Base-by-base conservation (phyloP, 2,113 vertebrate species). In the Rhombomys opimus region DNA sequence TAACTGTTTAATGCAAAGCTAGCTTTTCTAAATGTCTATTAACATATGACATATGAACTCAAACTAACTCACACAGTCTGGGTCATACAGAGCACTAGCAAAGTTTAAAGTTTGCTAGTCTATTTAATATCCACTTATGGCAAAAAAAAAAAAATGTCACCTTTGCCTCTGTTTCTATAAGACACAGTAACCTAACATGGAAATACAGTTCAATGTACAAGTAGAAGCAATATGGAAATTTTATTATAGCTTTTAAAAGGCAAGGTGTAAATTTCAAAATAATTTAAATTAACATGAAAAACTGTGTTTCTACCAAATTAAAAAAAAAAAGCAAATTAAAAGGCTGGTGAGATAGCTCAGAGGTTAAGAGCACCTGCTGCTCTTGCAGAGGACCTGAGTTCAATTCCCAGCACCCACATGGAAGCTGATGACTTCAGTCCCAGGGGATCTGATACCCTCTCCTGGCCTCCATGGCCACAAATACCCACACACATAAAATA, bases 231-330 rank as follows among this genome's bases (percentile, higher is more conserved):
- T 54, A 84, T 22, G n/a, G 88, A 14, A 77, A 87, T 2, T 41
- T 35, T 63, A 38, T 27, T 32, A n/a, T 32, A 27, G n/a, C 63
- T 87, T 72, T 25, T 10, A 65, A 92, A 84, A 87, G 52, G 23
- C 13, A 91, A 91, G 95, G 89, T 18, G 30, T 25, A n/a, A 95
- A 84, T 38, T 27, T 35, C 67, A 92, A 96, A 93, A n/a, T 41
- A 9, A 22, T 96, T 95, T 92, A 10, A 54, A 94, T 85, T 85
- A 95, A 75, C 61, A 81, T 65, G 2, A 1, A 84, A 8, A 2
- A 87, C 68, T 12, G 1, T 20, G 75, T 7, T 95, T 57, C 35
- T 22, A 54, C 4, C 50, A 38, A 23, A 72, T 54, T 9, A 63
- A 52, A 81, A 90, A 57, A 90, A 57, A 88, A 92, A 94, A 46